phyloP scores from a whole-genome alignment of 1,140 invertebrate genomes.

The Rhyacophila brunnea region DNA sequence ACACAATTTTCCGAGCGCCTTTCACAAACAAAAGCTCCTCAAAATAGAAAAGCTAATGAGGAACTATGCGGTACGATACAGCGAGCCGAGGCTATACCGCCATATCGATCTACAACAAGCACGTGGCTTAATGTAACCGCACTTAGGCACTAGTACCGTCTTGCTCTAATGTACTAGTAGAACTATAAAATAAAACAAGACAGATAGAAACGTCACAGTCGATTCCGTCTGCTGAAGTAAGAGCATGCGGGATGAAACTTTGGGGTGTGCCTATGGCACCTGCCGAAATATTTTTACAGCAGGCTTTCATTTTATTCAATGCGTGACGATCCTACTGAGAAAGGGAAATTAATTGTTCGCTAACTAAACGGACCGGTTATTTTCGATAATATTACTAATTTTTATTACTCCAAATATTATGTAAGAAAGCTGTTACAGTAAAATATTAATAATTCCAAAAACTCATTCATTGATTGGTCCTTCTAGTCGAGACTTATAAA shows the following conservation, averaged over 20 bases:
- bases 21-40: background rate
- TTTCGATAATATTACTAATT: no score
- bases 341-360: no score
- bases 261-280: constrained; percentile 29
- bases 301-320: constrained; percentile 11
- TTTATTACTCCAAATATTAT: no score
- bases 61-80: constrained; percentile 3
- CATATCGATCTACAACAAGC: constrained; percentile 31
- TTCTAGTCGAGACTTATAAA: no score
- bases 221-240: background rate
- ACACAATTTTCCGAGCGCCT: no score
- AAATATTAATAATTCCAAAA: no score
- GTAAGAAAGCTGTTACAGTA: no score
- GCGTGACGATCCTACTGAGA: background rate
- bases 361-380: no score
- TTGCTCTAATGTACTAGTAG: background rate
- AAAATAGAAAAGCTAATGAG: constrained; percentile 9
- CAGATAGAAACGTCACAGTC: background rate
- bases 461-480: no score
- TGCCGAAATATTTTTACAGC: constrained; percentile 28
- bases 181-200: background rate
- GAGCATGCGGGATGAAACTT: constrained; percentile 29
- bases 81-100: constrained; percentile 26
- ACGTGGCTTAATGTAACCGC: constrained; percentile 13
- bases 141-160: background rate